Evolutionary conservation across 2,113 vertebrate genomes (phyloP), one percentile per base, ranked within the genome.

Genomic region (Oceanodroma tethys): DNA sequence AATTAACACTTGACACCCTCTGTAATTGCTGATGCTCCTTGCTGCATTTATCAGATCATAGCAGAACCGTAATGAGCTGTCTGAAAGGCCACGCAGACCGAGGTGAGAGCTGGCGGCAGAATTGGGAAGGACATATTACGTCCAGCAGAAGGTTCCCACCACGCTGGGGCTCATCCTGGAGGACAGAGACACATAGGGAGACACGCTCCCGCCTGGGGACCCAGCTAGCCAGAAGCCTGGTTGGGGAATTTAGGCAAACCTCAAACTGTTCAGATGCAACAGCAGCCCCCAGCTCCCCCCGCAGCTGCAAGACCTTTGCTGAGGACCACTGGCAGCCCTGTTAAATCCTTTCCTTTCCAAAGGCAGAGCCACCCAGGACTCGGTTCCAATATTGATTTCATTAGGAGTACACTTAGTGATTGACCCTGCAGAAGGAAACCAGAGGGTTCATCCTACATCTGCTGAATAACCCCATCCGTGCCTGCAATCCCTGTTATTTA

Each of bases 1-100:
- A 95, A 97, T 97, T 97, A 97, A 96, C 96, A 95, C 89, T 88
- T 96, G 96, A 97, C 96, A 97, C 84, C 59, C 70, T 22, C 81
- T 73, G 87, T 96, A 96, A 96, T 91, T 91, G 95, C 91, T 45
- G 87, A 76, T 85, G 95, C 86, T 96, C 97, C 87, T 93, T 73
- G 62, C 87, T 90, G 94, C 93, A 83, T 96, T 95, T 88, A 95
- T 96, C 96, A 93, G 95, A 91, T 95, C 67, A 55, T 1, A 88
- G 82, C 74, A 62, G 58, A 81, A 42, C 60, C 1, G 3, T 92
- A 96, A 95, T 1, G 67, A 96, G 96, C 96, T 91, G 95, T 42
- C 75, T 92, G 75, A 59, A 88, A 75, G 91, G 81, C 94, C 94
- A 38, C 0, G 16, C 81, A 82, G 53, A 58, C 12, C 0, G 32